phyloP scores from a whole-genome alignment of 1,140 invertebrate genomes.

The Drosophila micromelanica region DNA sequence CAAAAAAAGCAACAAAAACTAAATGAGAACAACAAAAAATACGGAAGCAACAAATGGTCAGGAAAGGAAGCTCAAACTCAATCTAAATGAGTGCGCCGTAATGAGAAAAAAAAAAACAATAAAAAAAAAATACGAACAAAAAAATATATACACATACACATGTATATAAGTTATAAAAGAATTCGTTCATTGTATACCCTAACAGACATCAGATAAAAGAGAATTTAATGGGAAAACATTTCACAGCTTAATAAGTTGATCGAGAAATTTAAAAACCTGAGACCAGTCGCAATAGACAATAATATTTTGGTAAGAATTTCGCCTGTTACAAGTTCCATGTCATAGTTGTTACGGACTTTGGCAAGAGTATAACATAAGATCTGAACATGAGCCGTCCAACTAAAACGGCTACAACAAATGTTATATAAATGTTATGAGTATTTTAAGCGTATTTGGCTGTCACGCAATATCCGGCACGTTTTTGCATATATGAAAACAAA shows the following conservation, averaged over 20 bases:
- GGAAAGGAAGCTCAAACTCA: conserved; percentile 45
- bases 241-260: background rate
- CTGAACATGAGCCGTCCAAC: conserved; percentile 55
- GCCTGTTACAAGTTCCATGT: conserved; percentile 1
- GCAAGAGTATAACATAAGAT: conserved; percentile 1
- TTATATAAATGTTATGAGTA: conserved; percentile 63
- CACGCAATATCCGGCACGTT: conserved; percentile 79
- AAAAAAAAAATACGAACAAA: conserved; percentile 11
- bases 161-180: background rate
- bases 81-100: conserved; percentile 33
- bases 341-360: background rate
- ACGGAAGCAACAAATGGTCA: conserved; percentile 58
- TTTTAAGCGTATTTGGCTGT: conserved; percentile 55
- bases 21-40: conserved; percentile 36
- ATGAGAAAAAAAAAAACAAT: conserved; percentile 5
- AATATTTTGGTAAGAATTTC: background rate
- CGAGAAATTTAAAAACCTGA: no score
- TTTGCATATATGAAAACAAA: conserved; percentile 52
- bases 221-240: background rate
- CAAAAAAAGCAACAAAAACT: conserved; percentile 9
- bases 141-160: background rate
- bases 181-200: conserved; percentile 4
- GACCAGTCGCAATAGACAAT: no score
- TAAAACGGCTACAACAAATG: conserved; percentile 61
- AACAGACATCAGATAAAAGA: background rate